Evolutionary conservation across 1,140 invertebrate species (phyloP).

Genomic region (Sarcophaga peregrina): DNA sequence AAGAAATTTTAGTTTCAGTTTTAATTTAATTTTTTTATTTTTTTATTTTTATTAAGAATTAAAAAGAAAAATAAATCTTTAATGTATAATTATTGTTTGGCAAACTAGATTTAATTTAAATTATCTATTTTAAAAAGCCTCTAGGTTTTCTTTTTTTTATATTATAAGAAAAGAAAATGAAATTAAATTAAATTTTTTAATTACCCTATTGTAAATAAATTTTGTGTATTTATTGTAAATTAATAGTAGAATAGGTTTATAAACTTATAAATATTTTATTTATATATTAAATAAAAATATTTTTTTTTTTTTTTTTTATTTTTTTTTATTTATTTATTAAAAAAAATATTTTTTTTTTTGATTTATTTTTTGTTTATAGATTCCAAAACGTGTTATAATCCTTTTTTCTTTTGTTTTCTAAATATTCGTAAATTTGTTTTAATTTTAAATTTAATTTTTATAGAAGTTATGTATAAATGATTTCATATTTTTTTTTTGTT

Average conservation of each 20-base stretch:
- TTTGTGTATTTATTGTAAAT: neutral
- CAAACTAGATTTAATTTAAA: neutral
- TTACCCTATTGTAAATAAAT: conserved; percentile 1
- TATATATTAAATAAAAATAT: too few relatives aligned
- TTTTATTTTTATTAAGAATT: neutral
- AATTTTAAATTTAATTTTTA: too few relatives aligned
- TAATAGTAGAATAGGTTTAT: neutral
- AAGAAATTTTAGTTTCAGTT: neutral
- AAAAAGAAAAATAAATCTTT: neutral
- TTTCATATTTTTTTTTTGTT: neutral
- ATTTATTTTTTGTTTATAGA: conserved; percentile 10
- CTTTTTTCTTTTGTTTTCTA: neutral
- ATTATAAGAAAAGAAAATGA: neutral
- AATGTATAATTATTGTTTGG: neutral
- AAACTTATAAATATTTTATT: too few relatives aligned
- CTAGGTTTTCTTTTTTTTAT: neutral
- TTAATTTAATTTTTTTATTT: neutral
- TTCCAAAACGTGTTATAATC: neutral
- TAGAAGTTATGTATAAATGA: neutral
- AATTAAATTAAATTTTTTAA: neutral
- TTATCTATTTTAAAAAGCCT: conserved; percentile 34
- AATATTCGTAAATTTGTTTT: neutral
- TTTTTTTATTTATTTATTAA: too few relatives aligned
- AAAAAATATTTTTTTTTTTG: too few relatives aligned
- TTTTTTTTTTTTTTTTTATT: too few relatives aligned